Percentiles rank a stretch among this genome's conserved stretches.
phyloP scores from a whole-genome alignment of 1,140 invertebrate species.

The Sitodiplosis mosellana region DNA sequence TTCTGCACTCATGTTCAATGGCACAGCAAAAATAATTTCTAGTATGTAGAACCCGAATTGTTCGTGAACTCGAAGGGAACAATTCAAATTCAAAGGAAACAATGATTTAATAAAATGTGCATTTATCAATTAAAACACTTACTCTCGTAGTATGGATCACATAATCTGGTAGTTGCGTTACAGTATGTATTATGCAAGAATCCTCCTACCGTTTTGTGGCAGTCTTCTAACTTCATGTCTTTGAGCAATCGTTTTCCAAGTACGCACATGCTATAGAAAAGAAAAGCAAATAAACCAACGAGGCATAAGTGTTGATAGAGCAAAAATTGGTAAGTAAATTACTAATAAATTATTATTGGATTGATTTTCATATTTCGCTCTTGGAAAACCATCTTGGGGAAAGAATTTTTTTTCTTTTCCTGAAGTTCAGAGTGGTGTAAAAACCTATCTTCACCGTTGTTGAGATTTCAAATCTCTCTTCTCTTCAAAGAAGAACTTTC shows the following conservation, averaged over 20 bases:
- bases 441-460: no score
- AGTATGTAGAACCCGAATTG: no score
- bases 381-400: no score
- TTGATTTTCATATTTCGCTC: no score
- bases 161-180: constrained; percentile 9
- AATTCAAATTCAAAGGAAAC: not conserved
- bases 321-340: no score
- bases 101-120: not conserved
- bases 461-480: no score
- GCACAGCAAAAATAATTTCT: no score
- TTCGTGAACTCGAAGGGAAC: not conserved
- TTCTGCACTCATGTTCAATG: no score
- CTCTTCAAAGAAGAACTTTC: no score
- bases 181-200: constrained; percentile 44
- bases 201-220: constrained; percentile 58
- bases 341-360: not conserved
- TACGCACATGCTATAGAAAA: constrained; percentile 66
- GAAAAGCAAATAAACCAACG: constrained; percentile 7
- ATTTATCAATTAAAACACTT: constrained; percentile 1
- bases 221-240: constrained; percentile 50
- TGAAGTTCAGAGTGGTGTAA: no score
- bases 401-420: no score
- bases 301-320: no score
- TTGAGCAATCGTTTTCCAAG: constrained; percentile 74
- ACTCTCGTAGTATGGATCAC: constrained; percentile 21